Evolutionary conservation across 2,888 invertebrate species (phyloP), one percentile per base, ranked within the genome.

Genomic region (Lissonota sp.): DNA sequence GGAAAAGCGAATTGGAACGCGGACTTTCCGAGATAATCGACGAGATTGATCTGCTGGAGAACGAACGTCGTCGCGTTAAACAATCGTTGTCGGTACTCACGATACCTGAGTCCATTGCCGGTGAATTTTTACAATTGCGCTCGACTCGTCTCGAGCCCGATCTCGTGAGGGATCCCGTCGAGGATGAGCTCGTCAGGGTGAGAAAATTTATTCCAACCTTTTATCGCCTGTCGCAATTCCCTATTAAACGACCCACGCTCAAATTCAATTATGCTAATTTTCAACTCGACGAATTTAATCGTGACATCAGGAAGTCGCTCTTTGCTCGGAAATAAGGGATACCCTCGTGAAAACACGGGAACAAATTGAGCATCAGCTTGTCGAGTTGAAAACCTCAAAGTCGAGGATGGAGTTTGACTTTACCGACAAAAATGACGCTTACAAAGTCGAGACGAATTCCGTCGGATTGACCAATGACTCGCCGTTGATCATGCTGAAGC

Each of bases 351-450:
- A 94, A 83, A 95, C 95, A 0, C 91, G 96, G 5, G 93, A 94
- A 49, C 95, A 95, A 87, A 95, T 97, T 40, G 95, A 96, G 84
- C 93, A 94, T 49, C 97, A 97, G 92, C 93, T 96, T 89, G 89
- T 94, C 40, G 95, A 96, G 86, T 96, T 97, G 88, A 96, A 96
- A 88, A 95, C 96, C 12, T 96, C 96, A 0, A 98, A 98, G 90
- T 95, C 96, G 84, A 95, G 96, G 57, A 93, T 98, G 78, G 98
- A 98, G 93, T 96, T 95, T 88, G 98, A 98, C 91, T 98, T 98
- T 97, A 97, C 97, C 87, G 97, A 98, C 89, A 98, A 98, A 93
- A 94, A 95, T 77, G 95, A 97, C 89, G 95, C 97, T 0, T 96
- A 96, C 87, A 95, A 96, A 84, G 95, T 97, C 4, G 98, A 98